A percentile compares a stretch with the other conserved stretches of the same genome.
These are phyloP conservation scores for Nowickia ferox DNA, from an alignment of 2,888 invertebrate species.

Conservation along the genomic window DNA sequence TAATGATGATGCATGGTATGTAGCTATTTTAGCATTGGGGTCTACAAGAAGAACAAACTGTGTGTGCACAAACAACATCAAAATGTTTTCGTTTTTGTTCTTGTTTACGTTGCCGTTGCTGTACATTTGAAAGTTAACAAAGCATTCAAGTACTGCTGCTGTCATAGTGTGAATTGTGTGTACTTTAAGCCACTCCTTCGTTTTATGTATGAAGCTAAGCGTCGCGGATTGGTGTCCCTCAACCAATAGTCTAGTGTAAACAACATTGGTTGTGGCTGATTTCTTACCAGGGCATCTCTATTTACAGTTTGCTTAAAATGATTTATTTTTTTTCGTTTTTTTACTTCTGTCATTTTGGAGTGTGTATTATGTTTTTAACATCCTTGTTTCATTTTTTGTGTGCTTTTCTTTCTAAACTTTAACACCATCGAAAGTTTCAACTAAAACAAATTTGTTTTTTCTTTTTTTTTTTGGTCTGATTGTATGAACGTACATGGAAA, in stretches of 20 bases:
- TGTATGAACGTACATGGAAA: background rate
- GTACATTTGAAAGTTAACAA: constrained; percentile 59
- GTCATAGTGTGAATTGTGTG: constrained; percentile 82
- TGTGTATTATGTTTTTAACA: constrained; percentile 58
- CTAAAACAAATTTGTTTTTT: background rate
- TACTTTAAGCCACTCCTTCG: constrained; percentile 83
- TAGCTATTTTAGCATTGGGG: constrained; percentile 44
- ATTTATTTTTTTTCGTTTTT: constrained; percentile 5
- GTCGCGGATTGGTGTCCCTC: constrained; percentile 81
- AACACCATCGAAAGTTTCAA: constrained; percentile 40
- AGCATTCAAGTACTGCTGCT: constrained; percentile 59
- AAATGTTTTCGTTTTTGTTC: constrained; percentile 24
- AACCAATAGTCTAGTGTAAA: constrained; percentile 83
- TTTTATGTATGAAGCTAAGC: constrained; percentile 77
- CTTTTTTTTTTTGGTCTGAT: background rate
- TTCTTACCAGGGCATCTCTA: constrained; percentile 60
- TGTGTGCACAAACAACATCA: constrained; percentile 3
- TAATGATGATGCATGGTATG: constrained; percentile 46
- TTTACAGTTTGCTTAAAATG: constrained; percentile 52
- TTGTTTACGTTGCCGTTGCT: constrained; percentile 12
- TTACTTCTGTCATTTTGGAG: constrained; percentile 52
- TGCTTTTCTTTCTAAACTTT: constrained; percentile 25
- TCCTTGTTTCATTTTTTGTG: constrained; percentile 28
- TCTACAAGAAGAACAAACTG: constrained; percentile 34
- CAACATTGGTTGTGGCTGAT: constrained; percentile 76